A percentile compares a stretch with the other conserved stretches of the same genome.
These are phyloP conservation scores for Dicrostonyx torquatus DNA, from an alignment of 2,797 vertebrate genomes.

Conservation along the genomic window DNA sequence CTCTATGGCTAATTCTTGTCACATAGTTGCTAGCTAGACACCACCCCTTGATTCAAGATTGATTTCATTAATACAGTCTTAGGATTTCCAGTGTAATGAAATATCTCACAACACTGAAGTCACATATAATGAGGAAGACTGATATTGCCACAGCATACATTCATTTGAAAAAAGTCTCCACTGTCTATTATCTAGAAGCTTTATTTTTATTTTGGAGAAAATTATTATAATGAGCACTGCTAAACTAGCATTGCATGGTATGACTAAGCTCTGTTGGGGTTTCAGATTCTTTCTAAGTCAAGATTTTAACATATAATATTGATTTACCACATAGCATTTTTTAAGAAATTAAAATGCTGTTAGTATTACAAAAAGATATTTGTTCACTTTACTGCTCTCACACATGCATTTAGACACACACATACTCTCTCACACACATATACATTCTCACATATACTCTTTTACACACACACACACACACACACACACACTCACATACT, in stretches of 20 bases:
- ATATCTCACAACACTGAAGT: not conserved
- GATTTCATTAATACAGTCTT: not conserved
- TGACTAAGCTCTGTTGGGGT: rapidly evolving
- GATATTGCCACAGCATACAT: not conserved
- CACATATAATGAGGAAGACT: not conserved
- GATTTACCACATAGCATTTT: not conserved
- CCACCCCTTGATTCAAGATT: not conserved
- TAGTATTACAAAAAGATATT: not conserved
- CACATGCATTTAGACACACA: not conserved
- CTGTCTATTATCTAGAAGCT: rapidly evolving
- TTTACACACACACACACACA: not conserved
- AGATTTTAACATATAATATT: not conserved
- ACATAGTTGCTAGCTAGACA: not conserved
- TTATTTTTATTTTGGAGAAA: not conserved
- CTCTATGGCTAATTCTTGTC: not conserved
- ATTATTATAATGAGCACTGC: rapidly evolving
- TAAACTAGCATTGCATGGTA: rapidly evolving
- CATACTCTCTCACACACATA: not conserved
- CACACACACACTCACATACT: not conserved
- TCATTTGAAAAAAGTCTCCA: not conserved
- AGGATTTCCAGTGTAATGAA: not conserved
- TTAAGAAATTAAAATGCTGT: not conserved
- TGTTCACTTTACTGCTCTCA: not conserved
- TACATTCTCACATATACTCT: not conserved
- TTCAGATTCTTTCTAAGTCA: not conserved